Percentiles rank a stretch among this genome's conserved stretches.
Evolutionary conservation across 1,140 invertebrate genomes (phyloP).

Genomic region (Drosophila gunungcola): DNA sequence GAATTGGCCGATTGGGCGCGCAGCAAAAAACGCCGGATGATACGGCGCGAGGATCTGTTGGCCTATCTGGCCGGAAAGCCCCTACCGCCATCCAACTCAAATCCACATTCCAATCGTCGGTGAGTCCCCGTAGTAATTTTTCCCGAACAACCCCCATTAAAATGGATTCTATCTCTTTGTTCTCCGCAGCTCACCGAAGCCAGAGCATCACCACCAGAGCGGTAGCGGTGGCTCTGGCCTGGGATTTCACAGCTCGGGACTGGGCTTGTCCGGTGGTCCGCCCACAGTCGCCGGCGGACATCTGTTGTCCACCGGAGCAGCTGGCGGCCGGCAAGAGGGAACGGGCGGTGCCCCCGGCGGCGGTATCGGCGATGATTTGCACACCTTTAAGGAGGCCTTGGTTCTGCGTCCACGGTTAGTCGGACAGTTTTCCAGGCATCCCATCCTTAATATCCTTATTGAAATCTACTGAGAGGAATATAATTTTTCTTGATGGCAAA

Average conservation of each 20-base stretch:
- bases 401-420: constrained; percentile 86
- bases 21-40: constrained; percentile 89
- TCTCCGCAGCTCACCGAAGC: constrained; percentile 67
- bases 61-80: constrained; percentile 92
- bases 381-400: constrained; percentile 91
- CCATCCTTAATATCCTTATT: too few relatives aligned
- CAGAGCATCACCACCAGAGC: constrained; percentile 67
- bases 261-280: constrained; percentile 47
- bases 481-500: too few relatives aligned
- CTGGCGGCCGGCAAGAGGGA: constrained; percentile 24
- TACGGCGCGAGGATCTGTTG: constrained; percentile 91
- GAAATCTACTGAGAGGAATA: too few relatives aligned
- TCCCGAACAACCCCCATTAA: constrained; percentile 30
- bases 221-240: constrained; percentile 44
- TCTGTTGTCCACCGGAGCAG: constrained; percentile 41
- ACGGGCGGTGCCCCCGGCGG: constrained; percentile 18
- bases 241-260: constrained; percentile 53
- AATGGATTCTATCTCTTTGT: constrained; percentile 22
- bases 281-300: constrained; percentile 38
- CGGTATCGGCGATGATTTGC: constrained; percentile 86
- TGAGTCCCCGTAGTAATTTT: constrained; percentile 57
- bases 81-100: constrained; percentile 87
- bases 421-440: not conserved
- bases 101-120: constrained; percentile 85
- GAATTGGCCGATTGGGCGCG: constrained; percentile 92